Base-by-base conservation (phyloP, 1,140 invertebrate species). In the Tetramorium alpestre region DNA sequence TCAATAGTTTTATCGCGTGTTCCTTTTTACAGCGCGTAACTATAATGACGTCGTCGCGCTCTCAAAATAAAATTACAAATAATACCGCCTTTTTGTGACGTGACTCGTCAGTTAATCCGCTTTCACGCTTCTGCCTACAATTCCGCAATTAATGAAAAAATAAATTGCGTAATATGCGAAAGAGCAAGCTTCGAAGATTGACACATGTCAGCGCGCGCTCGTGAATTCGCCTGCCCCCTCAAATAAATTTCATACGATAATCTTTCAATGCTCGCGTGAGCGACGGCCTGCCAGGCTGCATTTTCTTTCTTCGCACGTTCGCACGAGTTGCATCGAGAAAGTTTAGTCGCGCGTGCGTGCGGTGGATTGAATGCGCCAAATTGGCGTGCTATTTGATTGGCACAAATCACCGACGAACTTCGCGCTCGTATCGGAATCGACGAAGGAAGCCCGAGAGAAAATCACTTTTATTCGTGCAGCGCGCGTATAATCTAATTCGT, bases 191-290 rank as follows among this genome's bases (percentile, higher is more conserved):
- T 75, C 47, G 51, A 75, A 73, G 67, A 84, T 84, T 84, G 80
- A 84, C 80, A 80, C 22, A 18, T 80, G 77, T 47, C 62, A 84
- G 80, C 25, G 33, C 33, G 33, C 33, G 33, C 33, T 33, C 33
- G 3, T 33, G 25, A 73, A 84, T 70, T 82, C 41, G 54, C 67
- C 67, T 56, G 75, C n/a, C 44, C 54, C 82, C 60, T 89, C 77
- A 69, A 90, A 90, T 89, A 89, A 89, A 90, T 90, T 90, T 84
- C 54, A 44, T 28, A 65, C 88, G 88, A 87, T 90, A 90, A 90
- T 90, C 89, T 89, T 78, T 64, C 75, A 75, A 64, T 88, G 33
- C 56, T 54, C 38, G 72, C 56, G 56, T 84, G 51, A 77, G 85
- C 47, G 75, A 75, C 80, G 69, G 80, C 69, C 54, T 62, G 80